Base-by-base conservation (phyloP, 2,888 invertebrate species). In the Aphodius sticticus region DNA sequence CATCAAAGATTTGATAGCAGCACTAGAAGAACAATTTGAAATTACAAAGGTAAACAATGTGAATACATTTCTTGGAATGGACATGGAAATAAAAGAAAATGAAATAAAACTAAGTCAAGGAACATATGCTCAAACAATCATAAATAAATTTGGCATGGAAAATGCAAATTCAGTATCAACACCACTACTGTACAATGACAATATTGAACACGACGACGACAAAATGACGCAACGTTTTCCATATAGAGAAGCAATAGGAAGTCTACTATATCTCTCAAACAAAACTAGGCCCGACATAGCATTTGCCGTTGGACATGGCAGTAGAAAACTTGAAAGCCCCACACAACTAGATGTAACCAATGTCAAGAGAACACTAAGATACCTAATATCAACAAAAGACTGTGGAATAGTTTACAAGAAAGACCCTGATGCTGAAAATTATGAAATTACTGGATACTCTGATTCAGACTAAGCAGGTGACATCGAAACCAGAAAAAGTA, bases 161-260 rank as follows among this genome's bases (percentile, higher is more conserved):
- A 69, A 82, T 69, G 78, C 82, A 6, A 82, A 83, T 69, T 69
- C 79, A 14, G 76, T 16, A 36, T 15, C 35, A 37, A 76, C 81
- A 16, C 77, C 81, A 16, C n/a, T 72, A n/a, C 2, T 71, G 12
- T 71, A 35, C 4, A 26, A 71, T n/a, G 36, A 35, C 6, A 7
- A 36, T 9, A n/a, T 16, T 70, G 12, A 77, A 12, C 16, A 14
- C 7, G 71, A 37, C 36, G 7, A 26, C 26, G 3, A 26, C 1
- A 26, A 16, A 69, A n/a, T 53, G 35, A 37, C 2, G 14, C 15
- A 72, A 35, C 72, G 9, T 26, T 80, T 69, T 77, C 82, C 83
- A 16, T 83, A 81, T 37, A 36, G 83, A 69, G 81, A 81, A 79
- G 76, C 81, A 15, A 82, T 83, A 12, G 83, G 83, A 12, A 81